Evolutionary conservation across 2,888 invertebrate genomes (phyloP).

Genomic region (Tricholauxania praeusta): DNA sequence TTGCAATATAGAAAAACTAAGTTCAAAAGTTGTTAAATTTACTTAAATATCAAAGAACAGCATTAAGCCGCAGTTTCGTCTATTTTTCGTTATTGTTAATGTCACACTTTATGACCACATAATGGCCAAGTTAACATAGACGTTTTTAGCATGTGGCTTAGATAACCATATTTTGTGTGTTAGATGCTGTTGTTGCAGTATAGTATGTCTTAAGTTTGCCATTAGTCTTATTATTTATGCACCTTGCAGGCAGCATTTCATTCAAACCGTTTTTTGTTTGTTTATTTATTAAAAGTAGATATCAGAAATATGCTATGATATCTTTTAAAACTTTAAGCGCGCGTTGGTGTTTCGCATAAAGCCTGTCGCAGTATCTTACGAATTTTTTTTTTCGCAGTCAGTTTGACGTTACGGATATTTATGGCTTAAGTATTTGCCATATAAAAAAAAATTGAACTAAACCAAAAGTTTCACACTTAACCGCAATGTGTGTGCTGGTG

Average conservation of each 20-base stretch:
- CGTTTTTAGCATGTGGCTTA: neutral
- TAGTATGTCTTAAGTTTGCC: constrained; percentile 36
- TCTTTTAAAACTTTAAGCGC: constrained; percentile 21
- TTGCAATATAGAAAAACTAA: no score
- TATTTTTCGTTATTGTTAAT: no score
- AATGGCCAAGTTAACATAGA: no score
- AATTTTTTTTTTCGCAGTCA: no score
- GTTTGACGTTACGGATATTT: constrained; percentile 7
- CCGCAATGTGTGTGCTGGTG: neutral
- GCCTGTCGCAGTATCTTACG: no score
- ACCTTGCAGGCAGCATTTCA: constrained; percentile 43
- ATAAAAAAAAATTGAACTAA: neutral
- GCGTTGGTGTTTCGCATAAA: constrained; percentile 26
- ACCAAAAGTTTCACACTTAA: neutral
- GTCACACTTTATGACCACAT: no score
- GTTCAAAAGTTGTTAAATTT: no score
- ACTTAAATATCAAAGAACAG: no score
- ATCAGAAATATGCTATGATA: constrained; percentile 28
- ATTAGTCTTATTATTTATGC: constrained; percentile 48
- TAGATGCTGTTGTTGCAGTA: constrained; percentile 41
- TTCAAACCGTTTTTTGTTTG: neutral
- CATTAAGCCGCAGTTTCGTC: no score
- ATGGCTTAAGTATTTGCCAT: constrained; percentile 6
- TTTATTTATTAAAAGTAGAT: constrained; percentile 11
- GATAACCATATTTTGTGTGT: constrained; percentile 21